phyloP scores from a whole-genome alignment of 2,888 invertebrate species.

The Acrobasis suavella region DNA sequence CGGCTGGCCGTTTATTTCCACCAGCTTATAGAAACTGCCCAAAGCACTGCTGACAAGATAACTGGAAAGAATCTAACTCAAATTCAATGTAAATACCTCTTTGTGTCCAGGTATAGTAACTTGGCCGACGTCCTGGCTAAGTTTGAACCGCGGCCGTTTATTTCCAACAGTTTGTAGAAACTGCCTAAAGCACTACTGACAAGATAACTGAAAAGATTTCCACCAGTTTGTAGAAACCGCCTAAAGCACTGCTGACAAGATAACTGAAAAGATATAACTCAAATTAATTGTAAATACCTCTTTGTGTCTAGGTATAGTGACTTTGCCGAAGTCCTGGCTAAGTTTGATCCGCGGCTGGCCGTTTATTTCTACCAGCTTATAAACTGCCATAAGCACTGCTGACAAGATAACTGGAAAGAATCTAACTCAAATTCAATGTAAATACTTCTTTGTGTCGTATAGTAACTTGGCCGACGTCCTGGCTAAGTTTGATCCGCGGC shows the following conservation, averaged over 20 bases:
- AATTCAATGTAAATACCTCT: constrained; percentile 80
- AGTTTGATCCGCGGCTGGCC: no score
- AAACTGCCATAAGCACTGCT: no score
- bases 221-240: no score
- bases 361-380: no score
- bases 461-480: constrained; percentile 98
- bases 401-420: neutral
- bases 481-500: constrained; percentile 77
- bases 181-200: constrained; percentile 99
- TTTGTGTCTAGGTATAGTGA: no score
- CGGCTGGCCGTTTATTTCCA: no score
- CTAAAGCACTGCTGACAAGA: neutral
- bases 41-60: neutral
- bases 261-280: no score
- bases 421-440: neutral
- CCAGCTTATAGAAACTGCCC: neutral
- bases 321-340: no score
- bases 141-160: constrained; percentile 96
- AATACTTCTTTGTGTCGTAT: constrained; percentile 96
- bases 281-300: no score
- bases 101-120: constrained; percentile 98
- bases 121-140: constrained; percentile 98
- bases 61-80: neutral
- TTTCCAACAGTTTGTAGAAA: constrained; percentile 98
- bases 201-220: no score